phyloP scores from a whole-genome alignment of 1,140 invertebrate species.

The Meteorus sp. region DNA sequence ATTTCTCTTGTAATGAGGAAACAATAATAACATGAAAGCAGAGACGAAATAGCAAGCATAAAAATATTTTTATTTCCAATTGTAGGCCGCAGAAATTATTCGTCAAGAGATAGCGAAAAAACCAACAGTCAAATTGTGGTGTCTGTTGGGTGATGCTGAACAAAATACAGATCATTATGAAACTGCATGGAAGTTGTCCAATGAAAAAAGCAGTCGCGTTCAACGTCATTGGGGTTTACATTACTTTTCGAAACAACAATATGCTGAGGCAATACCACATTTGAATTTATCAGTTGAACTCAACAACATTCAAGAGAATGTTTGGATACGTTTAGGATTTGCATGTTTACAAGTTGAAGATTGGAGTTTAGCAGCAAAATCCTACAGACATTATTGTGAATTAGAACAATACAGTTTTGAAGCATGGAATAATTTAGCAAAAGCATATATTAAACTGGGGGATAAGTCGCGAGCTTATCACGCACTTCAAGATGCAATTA shows the following conservation, averaged over 20 bases:
- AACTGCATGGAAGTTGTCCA: slow-evolving; percentile 89
- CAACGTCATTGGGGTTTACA: slow-evolving; percentile 84
- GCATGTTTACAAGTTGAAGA: slow-evolving; percentile 77
- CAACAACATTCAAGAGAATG: slow-evolving; percentile 79
- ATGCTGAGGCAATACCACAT: slow-evolving; percentile 75
- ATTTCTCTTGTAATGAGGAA: slow-evolving; percentile 26
- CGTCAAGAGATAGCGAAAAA: slow-evolving; percentile 77
- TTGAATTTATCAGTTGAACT: slow-evolving; percentile 80
- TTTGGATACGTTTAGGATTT: slow-evolving; percentile 87
- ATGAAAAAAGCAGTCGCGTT: slow-evolving; percentile 74
- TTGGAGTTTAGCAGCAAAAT: slow-evolving; percentile 80
- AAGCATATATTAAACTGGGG: slow-evolving; percentile 85
- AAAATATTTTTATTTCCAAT: slow-evolving; percentile 25
- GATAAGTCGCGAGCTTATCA: slow-evolving; percentile 84
- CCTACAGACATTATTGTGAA: slow-evolving; percentile 84
- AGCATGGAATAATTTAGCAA: slow-evolving; percentile 97
- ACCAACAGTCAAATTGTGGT: slow-evolving; percentile 85
- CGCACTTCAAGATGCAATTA: slow-evolving; percentile 84
- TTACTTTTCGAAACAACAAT: slow-evolving; percentile 74
- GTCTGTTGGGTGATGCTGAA: slow-evolving; percentile 84
- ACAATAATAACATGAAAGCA: no score
- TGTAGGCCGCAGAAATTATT: slow-evolving; percentile 85
- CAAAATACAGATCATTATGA: slow-evolving; percentile 73
- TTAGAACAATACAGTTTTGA: slow-evolving; percentile 89
- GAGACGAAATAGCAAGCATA: no score